Evolutionary conservation across 2,113 vertebrate genomes (phyloP).

Genomic region (Podilymbus podiceps): DNA sequence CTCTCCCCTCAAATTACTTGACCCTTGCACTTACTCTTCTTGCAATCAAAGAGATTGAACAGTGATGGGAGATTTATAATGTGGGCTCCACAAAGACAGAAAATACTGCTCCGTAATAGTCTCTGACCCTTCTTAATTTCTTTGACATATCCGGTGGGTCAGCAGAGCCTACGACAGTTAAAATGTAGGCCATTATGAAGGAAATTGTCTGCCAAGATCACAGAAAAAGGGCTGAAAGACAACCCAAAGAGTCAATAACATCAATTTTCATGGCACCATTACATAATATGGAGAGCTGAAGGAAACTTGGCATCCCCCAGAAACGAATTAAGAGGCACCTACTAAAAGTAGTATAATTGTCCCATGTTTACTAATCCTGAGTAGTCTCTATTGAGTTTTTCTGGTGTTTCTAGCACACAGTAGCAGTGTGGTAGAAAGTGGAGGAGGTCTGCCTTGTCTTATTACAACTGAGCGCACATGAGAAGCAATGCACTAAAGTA

Average conservation of each 20-base stretch:
- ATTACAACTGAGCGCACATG: not conserved
- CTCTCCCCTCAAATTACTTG: fast-evolving
- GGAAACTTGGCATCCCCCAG: not conserved
- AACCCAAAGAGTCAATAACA: not conserved
- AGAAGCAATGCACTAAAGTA: not conserved
- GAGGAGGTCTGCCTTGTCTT: not conserved
- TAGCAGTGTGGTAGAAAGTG: not conserved
- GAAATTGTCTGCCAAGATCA: not conserved
- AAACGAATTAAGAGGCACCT: not conserved
- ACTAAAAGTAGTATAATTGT: not conserved
- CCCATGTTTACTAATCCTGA: not conserved
- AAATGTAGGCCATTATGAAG: not conserved
- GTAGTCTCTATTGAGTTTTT: not conserved
- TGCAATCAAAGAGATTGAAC: not conserved
- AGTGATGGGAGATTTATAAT: not conserved
- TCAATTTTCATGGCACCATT: not conserved
- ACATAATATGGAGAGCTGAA: not conserved
- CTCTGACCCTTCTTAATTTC: not conserved
- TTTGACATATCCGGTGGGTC: not conserved
- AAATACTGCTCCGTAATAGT: not conserved
- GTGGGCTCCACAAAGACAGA: not conserved
- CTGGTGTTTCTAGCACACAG: not conserved
- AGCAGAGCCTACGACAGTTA: not conserved
- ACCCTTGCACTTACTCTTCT: not conserved
- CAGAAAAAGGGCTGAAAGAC: not conserved